Conservation (phyloP, 2,113 vertebrate species). For the Melanostigma gelatinosum region DNA sequence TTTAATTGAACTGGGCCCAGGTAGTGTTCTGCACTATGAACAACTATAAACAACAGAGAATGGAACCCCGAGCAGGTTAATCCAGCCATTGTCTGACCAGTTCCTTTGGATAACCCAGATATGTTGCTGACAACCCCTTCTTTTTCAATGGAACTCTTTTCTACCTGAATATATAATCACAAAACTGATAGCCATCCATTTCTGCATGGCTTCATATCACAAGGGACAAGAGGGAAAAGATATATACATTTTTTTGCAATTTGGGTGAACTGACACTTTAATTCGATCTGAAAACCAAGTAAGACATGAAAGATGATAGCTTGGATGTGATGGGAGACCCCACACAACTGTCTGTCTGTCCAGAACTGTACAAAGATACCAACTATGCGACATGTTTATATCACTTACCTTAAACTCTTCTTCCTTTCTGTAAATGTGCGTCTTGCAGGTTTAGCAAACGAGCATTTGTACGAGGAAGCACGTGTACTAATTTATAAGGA, state of each 20-base stretch:
- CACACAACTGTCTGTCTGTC: slow-evolving; percentile 4
- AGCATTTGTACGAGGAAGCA: slow-evolving; percentile 17
- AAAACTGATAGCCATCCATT: neutral
- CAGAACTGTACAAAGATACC: neutral
- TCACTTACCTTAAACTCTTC: slow-evolving; percentile 52
- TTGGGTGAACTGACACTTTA: neutral
- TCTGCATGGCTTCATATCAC: neutral
- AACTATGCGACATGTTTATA: neutral
- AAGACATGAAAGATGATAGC: neutral
- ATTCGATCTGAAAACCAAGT: neutral
- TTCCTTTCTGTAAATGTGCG: neutral
- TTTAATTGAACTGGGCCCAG: neutral
- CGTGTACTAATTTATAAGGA: slow-evolving; percentile 49
- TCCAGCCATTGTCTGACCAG: neutral
- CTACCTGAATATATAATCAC: neutral
- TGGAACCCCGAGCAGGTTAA: neutral
- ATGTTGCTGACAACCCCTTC: neutral
- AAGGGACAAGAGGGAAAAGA: neutral
- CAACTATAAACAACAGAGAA: neutral
- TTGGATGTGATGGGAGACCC: neutral
- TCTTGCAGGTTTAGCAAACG: neutral
- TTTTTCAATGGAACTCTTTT: neutral
- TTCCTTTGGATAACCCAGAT: neutral
- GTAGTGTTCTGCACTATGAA: neutral
- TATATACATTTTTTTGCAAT: neutral